phyloP scores from a whole-genome alignment of 2,797 vertebrate genomes.

The Crypturellus tataupa region DNA sequence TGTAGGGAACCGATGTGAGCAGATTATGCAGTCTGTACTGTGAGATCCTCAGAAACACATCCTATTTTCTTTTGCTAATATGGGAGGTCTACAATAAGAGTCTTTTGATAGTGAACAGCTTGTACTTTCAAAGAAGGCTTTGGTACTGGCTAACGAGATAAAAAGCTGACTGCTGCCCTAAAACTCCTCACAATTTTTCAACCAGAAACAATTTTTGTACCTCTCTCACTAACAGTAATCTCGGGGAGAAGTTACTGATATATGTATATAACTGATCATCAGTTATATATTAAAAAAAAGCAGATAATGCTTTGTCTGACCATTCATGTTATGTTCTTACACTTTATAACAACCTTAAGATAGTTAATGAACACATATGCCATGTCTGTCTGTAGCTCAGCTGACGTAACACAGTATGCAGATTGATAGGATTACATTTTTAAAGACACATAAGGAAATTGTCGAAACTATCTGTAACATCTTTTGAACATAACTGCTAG shows the following conservation, averaged over 20 bases:
- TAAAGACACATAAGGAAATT: not conserved
- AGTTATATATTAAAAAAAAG: not conserved
- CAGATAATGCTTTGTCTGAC: not conserved
- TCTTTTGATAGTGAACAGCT: not conserved
- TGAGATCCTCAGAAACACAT: not conserved
- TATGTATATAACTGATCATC: not conserved
- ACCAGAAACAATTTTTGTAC: not conserved
- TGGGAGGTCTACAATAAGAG: not conserved
- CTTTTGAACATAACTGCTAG: not conserved
- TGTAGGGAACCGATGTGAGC: rapidly evolving
- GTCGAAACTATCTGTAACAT: rapidly evolving
- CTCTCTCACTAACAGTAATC: rapidly evolving
- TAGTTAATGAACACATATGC: rapidly evolving
- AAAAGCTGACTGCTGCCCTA: not conserved
- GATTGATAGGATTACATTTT: not conserved
- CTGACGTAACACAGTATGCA: rapidly evolving
- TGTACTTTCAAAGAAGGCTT: not conserved
- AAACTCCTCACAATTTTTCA: not conserved
- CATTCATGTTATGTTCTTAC: not conserved
- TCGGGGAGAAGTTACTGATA: not conserved
- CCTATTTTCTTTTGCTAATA: not conserved
- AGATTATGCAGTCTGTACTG: not conserved
- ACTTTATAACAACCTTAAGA: not conserved
- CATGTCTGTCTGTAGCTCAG: rapidly evolving
- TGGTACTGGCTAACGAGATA: not conserved